Evolutionary conservation across 2,113 vertebrate species (phyloP).

Genomic region (Chaetodon auriga): DNA sequence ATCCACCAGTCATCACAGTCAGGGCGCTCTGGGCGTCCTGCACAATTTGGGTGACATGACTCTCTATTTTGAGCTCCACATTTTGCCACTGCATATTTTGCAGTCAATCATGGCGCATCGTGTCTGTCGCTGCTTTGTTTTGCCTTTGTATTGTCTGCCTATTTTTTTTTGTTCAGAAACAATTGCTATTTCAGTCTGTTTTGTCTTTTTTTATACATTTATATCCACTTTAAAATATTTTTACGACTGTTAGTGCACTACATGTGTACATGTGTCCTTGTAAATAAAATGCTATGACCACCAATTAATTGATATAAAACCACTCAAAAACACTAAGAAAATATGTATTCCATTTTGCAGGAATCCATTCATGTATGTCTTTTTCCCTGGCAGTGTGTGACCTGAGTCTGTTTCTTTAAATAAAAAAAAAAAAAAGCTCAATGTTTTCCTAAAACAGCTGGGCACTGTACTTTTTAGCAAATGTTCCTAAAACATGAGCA

Average conservation of each 20-base stretch:
- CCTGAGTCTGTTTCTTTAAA: no score
- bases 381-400: background rate
- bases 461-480: no score
- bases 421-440: no score
- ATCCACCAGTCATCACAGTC: conserved; percentile 83
- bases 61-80: conserved; percentile 56
- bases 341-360: background rate
- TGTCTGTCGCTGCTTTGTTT: conserved; percentile 23
- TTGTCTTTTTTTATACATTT: background rate
- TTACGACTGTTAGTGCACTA: background rate
- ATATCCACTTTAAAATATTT: background rate
- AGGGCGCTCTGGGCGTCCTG: conserved; percentile 57
- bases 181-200: background rate
- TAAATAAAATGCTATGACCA: background rate
- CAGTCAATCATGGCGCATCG: conserved; percentile 15
- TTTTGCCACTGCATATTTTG: conserved; percentile 50
- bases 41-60: conserved; percentile 47
- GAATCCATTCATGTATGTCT: background rate
- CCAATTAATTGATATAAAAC: background rate
- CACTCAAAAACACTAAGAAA: background rate
- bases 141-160: background rate
- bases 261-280: background rate
- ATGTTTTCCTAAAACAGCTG: no score
- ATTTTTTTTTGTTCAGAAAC: background rate
- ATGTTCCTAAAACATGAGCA: no score